Percentiles rank a stretch among this genome's conserved stretches.
These are phyloP conservation scores for Lasiurus cinereus DNA, from an alignment of 2,113 vertebrate species.

Conservation along the genomic window DNA sequence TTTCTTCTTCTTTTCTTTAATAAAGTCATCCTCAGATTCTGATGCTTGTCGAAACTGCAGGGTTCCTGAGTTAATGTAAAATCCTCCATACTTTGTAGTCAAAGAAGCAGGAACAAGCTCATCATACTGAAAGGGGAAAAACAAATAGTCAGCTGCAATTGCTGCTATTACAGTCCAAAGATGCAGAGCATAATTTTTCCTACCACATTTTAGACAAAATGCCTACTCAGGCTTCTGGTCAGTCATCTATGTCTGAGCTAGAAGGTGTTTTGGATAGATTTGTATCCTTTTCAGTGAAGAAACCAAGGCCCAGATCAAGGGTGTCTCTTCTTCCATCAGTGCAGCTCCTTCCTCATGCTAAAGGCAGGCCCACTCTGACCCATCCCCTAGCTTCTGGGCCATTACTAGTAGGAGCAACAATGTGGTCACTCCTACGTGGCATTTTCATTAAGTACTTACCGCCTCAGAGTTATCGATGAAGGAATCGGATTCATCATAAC, in stretches of 20 bases:
- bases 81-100: slow-evolving; percentile 95
- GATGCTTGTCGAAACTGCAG: slow-evolving; percentile 94
- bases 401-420: background rate
- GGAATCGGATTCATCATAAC: slow-evolving; percentile 97
- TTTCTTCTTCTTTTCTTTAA: slow-evolving; percentile 90
- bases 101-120: slow-evolving; percentile 96
- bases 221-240: background rate
- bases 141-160: background rate
- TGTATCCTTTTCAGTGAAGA: slow-evolving; percentile 7
- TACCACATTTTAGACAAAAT: background rate
- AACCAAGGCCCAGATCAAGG: background rate
- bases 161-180: background rate
- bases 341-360: fast-evolving
- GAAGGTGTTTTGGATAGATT: background rate
- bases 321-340: background rate
- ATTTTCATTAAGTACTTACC: slow-evolving; percentile 88
- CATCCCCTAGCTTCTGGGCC: background rate
- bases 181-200: background rate
- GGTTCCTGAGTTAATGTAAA: slow-evolving; percentile 96
- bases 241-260: background rate
- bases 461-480: slow-evolving; percentile 99
- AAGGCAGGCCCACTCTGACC: background rate
- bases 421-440: background rate
- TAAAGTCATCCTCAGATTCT: slow-evolving; percentile 91
- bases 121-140: slow-evolving; percentile 91